Conservation (phyloP, 2,888 invertebrate genomes). For the Pyralis farinalis region DNA sequence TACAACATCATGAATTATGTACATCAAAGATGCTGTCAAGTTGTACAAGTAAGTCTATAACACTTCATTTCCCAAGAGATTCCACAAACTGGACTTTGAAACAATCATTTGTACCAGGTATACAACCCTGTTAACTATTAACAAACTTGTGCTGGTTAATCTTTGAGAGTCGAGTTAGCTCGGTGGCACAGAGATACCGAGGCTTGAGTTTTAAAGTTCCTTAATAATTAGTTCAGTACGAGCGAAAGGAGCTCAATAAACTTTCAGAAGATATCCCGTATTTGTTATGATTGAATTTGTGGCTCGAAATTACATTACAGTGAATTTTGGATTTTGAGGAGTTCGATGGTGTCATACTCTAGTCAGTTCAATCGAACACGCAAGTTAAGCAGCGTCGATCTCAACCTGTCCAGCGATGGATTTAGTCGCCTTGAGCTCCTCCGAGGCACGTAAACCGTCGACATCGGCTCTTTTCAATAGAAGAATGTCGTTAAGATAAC, state of each 20-base stretch:
- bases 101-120: slow-evolving; percentile 49
- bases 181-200: slow-evolving; percentile 26
- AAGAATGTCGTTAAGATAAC: no score
- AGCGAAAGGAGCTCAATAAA: background rate
- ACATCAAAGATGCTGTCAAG: slow-evolving; percentile 33
- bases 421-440: no score
- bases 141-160: slow-evolving; percentile 57
- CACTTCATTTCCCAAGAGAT: slow-evolving; percentile 56
- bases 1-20: slow-evolving; percentile 25
- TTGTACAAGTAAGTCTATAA: slow-evolving; percentile 48
- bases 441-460: no score
- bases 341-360: no score
- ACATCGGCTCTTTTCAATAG: no score
- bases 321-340: no score
- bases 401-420: no score
- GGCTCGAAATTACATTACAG: no score
- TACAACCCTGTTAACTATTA: slow-evolving; percentile 51
- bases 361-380: no score
- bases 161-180: slow-evolving; percentile 42
- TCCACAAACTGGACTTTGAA: slow-evolving; percentile 46
- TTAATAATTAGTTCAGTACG: slow-evolving; percentile 27
- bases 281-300: no score
- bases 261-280: no score
- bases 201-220: slow-evolving; percentile 36
- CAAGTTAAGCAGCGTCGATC: no score